Conservation (phyloP, 2,888 invertebrate species). For the Alcis repandata region DNA sequence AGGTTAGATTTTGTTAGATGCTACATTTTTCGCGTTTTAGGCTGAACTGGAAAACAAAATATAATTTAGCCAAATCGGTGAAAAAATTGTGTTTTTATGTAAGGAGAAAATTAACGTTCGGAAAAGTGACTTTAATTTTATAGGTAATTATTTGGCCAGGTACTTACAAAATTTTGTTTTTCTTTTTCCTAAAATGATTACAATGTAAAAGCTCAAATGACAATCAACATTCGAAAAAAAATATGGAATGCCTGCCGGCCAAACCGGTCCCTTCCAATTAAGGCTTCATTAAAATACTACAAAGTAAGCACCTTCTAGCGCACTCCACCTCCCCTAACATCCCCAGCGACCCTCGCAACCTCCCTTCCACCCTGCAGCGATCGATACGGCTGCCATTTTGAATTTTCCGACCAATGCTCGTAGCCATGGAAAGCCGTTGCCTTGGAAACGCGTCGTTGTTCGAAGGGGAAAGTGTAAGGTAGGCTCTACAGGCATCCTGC, state of each 20-base stretch:
- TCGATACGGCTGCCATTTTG: constrained; percentile 84
- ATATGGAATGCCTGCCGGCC: constrained; percentile 13
- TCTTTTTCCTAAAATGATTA: not conserved
- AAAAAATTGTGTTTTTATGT: no score
- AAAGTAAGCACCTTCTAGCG: constrained; percentile 66
- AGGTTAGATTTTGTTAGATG: no score
- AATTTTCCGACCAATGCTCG: constrained; percentile 86
- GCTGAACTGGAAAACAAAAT: no score
- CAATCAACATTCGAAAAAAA: not conserved
- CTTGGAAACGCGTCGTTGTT: constrained; percentile 68
- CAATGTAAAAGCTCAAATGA: not conserved
- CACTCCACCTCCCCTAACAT: constrained; percentile 55
- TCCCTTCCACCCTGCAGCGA: constrained; percentile 66
- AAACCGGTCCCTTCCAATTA: constrained; percentile 46
- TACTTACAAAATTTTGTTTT: not conserved
- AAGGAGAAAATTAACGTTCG: no score
- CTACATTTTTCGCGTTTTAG: no score
- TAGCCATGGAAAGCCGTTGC: constrained; percentile 80
- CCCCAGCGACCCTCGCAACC: constrained; percentile 59
- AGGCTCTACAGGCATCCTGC: constrained; percentile 63
- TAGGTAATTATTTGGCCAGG: no score
- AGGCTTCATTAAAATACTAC: constrained; percentile 49
- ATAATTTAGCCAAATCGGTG: no score
- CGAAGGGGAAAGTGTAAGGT: constrained; percentile 81
- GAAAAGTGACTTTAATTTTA: no score